phyloP scores from a whole-genome alignment of 2,888 invertebrate species.

The Cancer borealis region DNA sequence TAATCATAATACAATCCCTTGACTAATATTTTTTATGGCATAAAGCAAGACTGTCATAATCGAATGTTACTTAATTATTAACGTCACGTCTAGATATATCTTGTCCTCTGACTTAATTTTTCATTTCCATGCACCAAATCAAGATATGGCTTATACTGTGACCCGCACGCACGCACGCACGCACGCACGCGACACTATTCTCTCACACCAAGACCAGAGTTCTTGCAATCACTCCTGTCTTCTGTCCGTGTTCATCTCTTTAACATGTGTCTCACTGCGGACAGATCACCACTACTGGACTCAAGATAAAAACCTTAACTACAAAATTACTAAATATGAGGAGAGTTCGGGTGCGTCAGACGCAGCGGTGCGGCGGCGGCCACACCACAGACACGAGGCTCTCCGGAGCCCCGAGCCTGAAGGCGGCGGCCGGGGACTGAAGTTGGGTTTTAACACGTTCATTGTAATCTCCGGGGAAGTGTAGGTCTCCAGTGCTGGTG shows the following conservation, averaged over 20 bases:
- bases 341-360: constrained; percentile 29
- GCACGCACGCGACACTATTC: constrained; percentile 46
- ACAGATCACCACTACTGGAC: constrained; percentile 33
- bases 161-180: constrained; percentile 21
- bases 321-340: constrained; percentile 11
- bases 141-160: neutral
- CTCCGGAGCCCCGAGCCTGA: neutral
- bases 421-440: neutral
- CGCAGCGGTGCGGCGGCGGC: neutral
- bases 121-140: neutral
- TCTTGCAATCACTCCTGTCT: constrained; percentile 13
- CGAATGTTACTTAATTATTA: constrained; percentile 17
- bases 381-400: neutral
- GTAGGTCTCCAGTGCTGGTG: neutral
- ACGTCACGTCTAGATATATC: neutral
- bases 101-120: neutral
- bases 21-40: neutral
- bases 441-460: neutral
- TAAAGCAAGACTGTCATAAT: neutral
- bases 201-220: neutral
- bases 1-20: neutral
- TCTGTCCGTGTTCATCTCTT: neutral
- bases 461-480: neutral
- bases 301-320: constrained; percentile 24
- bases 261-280: neutral